Evolutionary conservation across 37 sponge, comb jelly and placozoan genomes (phyloP).

Genomic region (Aphrocallistes beatrix): DNA sequence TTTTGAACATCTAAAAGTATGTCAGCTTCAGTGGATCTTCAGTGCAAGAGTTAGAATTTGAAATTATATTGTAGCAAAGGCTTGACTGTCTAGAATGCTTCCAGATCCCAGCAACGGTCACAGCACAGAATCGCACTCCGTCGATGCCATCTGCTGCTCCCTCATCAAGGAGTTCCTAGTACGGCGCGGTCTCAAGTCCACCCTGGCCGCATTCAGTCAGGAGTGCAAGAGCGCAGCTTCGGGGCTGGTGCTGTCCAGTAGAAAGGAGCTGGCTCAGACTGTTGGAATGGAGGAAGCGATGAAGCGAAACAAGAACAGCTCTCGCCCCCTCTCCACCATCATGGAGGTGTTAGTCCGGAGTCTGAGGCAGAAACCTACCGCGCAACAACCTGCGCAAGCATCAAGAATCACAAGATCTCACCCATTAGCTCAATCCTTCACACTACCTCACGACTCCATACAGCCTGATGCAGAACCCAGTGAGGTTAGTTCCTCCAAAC

Average conservation of each 20-base stretch:
- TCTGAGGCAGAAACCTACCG: not conserved
- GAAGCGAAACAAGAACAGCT: not conserved
- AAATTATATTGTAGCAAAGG: too few species aligned
- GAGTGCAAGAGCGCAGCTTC: not conserved
- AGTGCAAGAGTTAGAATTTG: too few species aligned
- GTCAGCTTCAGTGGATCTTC: too few species aligned
- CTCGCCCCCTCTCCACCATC: not conserved
- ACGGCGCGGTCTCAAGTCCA: not conserved
- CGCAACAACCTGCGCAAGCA: too few species aligned
- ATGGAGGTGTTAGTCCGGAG: not conserved
- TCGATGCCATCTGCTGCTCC: not conserved
- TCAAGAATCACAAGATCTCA: not conserved
- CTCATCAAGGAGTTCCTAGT: conserved; percentile 12
- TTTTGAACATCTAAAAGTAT: too few species aligned
- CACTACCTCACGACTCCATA: not conserved
- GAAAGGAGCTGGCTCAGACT: conserved; percentile 5
- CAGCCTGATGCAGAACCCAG: not conserved
- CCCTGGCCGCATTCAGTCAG: not conserved
- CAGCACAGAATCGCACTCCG: not conserved
- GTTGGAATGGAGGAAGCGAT: conserved; percentile 8
- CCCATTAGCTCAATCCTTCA: not conserved
- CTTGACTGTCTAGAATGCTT: not conserved
- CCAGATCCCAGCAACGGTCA: not conserved
- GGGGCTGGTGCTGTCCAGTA: not conserved
- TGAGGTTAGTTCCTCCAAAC: not conserved